Base-by-base conservation (phyloP, 2,888 invertebrate genomes). In the Andrena hattorfiana region DNA sequence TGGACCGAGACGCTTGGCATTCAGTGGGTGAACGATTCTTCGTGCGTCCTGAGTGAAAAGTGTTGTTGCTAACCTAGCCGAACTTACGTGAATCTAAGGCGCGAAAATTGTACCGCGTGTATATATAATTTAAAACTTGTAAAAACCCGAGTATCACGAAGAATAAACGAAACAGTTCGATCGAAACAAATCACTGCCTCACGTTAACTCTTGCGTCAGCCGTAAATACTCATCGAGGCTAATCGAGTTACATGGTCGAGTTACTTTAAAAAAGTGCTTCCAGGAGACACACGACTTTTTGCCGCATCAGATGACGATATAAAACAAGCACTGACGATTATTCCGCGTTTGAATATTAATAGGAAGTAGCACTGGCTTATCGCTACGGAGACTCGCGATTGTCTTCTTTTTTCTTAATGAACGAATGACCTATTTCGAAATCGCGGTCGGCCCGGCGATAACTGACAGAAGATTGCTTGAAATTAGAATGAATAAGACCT, bases 371-470 rank as follows among this genome's bases (percentile, higher is more conserved):
- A 26, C 28, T 13, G 54, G 7, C 54, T 63, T 72, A 51, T 74
- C 35, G 30, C 8, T 4, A n/a, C 26, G 13, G 23, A 16, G 28
- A 23, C 6, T 56, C 13, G 7, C 7, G 16, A 0, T 20, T 13
- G 1, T 67, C 23, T 16, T 51, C 32, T 49, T 10, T 63, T 60
- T 68, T 32, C 59, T 48, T 16, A 42, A 20, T 10, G 64, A 69
- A 75, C 28, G 16, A 75, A 59, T 54, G 60, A 72, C 54, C 68
- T 28, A 13, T 78, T 74, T 54, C 35, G 83, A 83, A 75, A 79
- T 83, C 49, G 4, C 42, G 32, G 10, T 32, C 51, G 49, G 49
- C 16, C 4, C 26, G 26, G 49, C 54, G 77, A 82, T 83, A 74
- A 71, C 26, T 30, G 20, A 68, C 26, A 28, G 32, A 23, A 51